Evolutionary conservation across 2,797 vertebrate genomes (phyloP).

Genomic region (Avahi laniger): DNA sequence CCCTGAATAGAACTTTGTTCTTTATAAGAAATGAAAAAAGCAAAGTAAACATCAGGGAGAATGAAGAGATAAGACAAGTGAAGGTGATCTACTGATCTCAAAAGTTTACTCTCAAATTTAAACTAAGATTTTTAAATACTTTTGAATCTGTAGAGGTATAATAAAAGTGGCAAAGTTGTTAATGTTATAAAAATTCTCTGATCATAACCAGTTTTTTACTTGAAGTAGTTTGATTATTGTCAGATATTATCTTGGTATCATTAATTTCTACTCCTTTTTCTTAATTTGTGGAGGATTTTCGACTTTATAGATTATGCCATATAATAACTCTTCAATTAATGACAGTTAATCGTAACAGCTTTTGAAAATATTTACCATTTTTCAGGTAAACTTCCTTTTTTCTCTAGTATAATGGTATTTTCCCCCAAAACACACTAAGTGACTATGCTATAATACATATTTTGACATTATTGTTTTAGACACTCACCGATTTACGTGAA

Average conservation of each 20-base stretch:
- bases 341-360: neutral
- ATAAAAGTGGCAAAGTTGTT: neutral
- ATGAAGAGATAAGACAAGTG: neutral
- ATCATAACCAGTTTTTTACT: neutral
- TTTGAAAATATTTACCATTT: neutral
- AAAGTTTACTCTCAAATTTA: neutral
- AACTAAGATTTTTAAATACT: neutral
- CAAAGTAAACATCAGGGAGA: neutral
- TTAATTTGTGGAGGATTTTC: slow-evolving; percentile 1
- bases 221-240: neutral
- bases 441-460: neutral
- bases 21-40: neutral
- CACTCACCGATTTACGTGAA: neutral
- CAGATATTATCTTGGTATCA: neutral
- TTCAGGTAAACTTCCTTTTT: neutral
- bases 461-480: neutral
- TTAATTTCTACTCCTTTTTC: neutral
- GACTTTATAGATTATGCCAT: neutral
- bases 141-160: neutral
- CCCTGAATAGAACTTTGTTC: neutral
- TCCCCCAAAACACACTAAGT: neutral
- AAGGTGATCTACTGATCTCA: neutral
- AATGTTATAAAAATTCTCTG: neutral
- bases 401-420: neutral
- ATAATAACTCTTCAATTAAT: neutral